Conservation (phyloP, 2,888 invertebrate species). For the Megalurothrips usitatus region DNA sequence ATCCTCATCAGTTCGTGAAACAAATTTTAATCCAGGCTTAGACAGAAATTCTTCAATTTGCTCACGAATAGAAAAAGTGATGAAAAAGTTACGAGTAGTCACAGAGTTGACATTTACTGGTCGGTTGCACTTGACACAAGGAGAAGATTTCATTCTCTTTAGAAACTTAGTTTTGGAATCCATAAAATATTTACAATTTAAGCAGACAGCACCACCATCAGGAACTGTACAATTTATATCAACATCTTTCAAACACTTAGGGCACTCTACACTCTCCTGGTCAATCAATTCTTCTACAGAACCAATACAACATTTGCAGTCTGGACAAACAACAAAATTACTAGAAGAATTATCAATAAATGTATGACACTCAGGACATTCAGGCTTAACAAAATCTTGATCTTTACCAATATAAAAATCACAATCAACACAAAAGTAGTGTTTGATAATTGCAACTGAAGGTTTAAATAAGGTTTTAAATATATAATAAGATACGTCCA, state of each 20-base stretch:
- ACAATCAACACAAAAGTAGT: background rate
- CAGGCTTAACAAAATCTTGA: background rate
- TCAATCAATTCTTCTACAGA: background rate
- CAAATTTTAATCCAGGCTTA: background rate
- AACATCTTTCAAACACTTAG: background rate
- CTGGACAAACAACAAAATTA: background rate
- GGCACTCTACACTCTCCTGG: background rate
- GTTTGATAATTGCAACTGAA: background rate
- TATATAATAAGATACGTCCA: background rate
- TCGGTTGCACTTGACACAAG: background rate
- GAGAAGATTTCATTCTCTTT: background rate
- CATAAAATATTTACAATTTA: background rate
- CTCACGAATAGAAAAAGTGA: background rate
- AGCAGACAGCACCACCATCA: background rate
- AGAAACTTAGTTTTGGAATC: background rate
- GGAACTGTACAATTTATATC: background rate
- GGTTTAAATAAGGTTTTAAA: background rate
- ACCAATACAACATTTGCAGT: background rate
- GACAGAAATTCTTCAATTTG: background rate
- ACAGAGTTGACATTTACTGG: background rate
- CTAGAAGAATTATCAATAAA: background rate
- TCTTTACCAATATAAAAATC: background rate
- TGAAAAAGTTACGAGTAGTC: background rate
- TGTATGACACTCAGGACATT: background rate
- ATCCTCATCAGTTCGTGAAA: background rate